These are phyloP conservation scores for Piprites chloris DNA, from an alignment of 2,113 vertebrate genomes.

Conservation along the genomic window DNA sequence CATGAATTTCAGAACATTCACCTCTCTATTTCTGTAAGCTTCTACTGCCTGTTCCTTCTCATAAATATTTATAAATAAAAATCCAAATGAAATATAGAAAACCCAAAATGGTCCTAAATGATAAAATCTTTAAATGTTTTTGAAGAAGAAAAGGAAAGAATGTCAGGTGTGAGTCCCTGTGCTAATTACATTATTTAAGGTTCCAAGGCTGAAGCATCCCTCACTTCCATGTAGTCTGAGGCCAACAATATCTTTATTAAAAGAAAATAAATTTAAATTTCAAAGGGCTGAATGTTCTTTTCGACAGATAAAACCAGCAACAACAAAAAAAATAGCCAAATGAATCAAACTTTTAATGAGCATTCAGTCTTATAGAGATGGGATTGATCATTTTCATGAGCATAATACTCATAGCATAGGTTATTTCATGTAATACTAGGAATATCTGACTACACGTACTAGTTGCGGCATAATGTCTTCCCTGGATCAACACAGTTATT, in stretches of 20 bases:
- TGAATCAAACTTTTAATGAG: not conserved
- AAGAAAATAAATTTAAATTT: not conserved
- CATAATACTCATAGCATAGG: not conserved
- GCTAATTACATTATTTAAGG: not conserved
- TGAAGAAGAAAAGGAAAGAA: not conserved
- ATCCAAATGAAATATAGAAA: not conserved
- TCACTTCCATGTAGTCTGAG: not conserved
- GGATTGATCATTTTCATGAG: not conserved
- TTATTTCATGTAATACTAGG: not conserved
- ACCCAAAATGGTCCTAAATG: not conserved
- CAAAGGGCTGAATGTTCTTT: not conserved
- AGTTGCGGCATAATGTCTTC: not conserved
- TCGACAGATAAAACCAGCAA: not conserved
- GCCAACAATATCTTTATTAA: not conserved
- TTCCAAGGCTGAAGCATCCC: not conserved
- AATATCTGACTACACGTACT: not conserved
- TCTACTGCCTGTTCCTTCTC: not conserved
- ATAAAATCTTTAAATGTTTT: not conserved
- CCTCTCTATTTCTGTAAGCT: not conserved
- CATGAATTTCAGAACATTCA: not conserved
- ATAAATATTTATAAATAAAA: not conserved
- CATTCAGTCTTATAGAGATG: not conserved
- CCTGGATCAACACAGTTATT: not conserved
- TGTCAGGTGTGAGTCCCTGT: rapidly evolving
- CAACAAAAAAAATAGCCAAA: not conserved